Evolutionary conservation across 2,113 vertebrate species (phyloP), one percentile per base, ranked within the genome.

Genomic region (Hippocampus zosterae): DNA sequence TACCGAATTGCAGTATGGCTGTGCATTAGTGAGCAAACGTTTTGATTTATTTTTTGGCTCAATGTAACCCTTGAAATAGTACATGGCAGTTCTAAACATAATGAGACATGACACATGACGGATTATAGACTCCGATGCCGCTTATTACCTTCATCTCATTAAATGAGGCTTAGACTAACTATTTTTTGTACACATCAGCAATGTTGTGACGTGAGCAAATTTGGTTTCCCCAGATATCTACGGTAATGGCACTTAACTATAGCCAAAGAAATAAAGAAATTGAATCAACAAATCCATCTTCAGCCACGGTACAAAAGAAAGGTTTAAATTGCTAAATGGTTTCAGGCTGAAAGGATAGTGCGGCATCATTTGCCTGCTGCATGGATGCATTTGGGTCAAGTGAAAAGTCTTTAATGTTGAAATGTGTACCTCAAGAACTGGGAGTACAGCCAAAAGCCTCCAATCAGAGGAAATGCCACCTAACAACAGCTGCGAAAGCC

Each of bases 401-500:
- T 42, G 10, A 44, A 42, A 42, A 23, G 40, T 65, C 42, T 46
- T 65, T 6, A 65, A 65, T 46, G 63, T 65, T 46, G 63, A 65
- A 46, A 46, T 18, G 74, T 87, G 82, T 80, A 86, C 85, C 80
- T 87, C 67, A 81, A 88, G 88, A 84, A 90, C 88, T 89, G 83
- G 86, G 86, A 89, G 88, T 90, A 81, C 89, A 82, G 89, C 86
- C 89, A 90, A 79, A 37, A 50, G 23, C 2, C 70, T 86, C 41
- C 62, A 87, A 90, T 90, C 87, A 81, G 88, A 89, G 87, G 89
- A 90, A 90, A 84, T 84, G 73, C 77, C 82, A 84, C 75, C 76
- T 74, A 86, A 87, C 82, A 87, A 84, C 85, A 87, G 86, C 83
- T 85, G 88, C 79, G 57, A 82, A 84, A 84, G 76, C 81, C 83